Percentiles rank a stretch among this genome's conserved stretches.
Conservation (phyloP, 2,888 invertebrate species). For the Platycheirus albimanus region DNA sequence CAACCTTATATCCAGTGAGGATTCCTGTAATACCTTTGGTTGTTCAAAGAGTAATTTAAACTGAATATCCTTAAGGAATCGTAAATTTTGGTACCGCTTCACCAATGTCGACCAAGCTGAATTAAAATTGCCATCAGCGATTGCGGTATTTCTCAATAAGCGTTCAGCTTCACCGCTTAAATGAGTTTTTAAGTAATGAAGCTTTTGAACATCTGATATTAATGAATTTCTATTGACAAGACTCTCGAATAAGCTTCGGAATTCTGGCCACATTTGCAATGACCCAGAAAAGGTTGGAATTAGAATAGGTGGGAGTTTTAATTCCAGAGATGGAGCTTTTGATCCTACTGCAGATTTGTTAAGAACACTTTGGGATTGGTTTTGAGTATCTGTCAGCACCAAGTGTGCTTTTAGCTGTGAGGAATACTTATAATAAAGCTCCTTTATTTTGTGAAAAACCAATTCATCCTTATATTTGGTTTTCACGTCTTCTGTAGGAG, state of each 20-base stretch:
- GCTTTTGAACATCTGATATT: neutral
- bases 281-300: constrained; percentile 12
- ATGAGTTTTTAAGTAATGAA: constrained; percentile 5
- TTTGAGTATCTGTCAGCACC: neutral
- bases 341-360: neutral
- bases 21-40: constrained; percentile 2
- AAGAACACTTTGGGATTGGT: neutral
- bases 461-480: too few species aligned
- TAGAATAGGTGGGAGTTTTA: neutral
- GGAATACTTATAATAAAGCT: too few species aligned
- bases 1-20: neutral
- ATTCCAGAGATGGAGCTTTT: neutral
- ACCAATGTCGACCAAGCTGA: constrained; percentile 11
- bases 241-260: neutral
- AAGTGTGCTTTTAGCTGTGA: too few species aligned
- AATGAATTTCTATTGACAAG: neutral
- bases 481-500: too few species aligned
- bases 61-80: constrained; percentile 12
- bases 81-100: constrained; percentile 19
- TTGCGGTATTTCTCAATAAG: neutral
- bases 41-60: constrained; percentile 18
- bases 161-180: constrained; percentile 13
- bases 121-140: constrained; percentile 15
- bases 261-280: constrained; percentile 5
- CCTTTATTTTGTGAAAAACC: too few species aligned